Conservation (phyloP, 2,888 invertebrate genomes). For the Hirudinaria manillensis region DNA sequence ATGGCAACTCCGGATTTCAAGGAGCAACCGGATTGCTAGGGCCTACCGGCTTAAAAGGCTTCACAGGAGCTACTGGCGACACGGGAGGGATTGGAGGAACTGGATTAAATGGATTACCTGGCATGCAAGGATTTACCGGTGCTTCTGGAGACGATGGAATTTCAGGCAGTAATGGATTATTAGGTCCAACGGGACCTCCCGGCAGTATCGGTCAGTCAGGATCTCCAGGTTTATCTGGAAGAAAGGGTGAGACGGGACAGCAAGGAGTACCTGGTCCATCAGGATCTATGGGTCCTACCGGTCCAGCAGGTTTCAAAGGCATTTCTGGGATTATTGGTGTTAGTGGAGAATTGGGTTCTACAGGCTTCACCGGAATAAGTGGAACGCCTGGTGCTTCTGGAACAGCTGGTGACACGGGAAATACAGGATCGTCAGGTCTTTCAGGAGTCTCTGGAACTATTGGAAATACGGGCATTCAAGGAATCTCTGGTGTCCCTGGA, state of each 20-base stretch:
- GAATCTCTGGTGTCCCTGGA: conserved; percentile 21
- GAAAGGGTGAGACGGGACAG: background rate
- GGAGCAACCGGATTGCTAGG: conserved; percentile 9
- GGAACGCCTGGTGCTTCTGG: conserved; percentile 17
- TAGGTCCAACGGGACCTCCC: conserved; percentile 18
- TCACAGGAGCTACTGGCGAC: conserved; percentile 27
- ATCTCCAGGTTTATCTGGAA: background rate
- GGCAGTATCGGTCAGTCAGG: background rate
- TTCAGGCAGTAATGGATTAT: conserved; percentile 17
- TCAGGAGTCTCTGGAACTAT: conserved; percentile 27
- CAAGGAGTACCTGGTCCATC: conserved; percentile 1
- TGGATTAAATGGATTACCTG: conserved; percentile 20
- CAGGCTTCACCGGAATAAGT: conserved; percentile 10
- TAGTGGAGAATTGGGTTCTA: conserved; percentile 4
- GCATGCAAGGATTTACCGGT: conserved; percentile 23
- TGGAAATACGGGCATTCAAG: conserved; percentile 21
- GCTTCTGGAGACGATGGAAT: conserved; percentile 19
- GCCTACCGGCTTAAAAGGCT: background rate
- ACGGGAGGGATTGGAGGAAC: conserved; percentile 31
- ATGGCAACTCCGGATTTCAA: background rate
- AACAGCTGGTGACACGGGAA: background rate
- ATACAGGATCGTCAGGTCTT: conserved; percentile 37
- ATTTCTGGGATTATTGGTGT: background rate
- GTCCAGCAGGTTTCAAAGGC: background rate
- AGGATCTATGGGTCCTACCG: conserved; percentile 11